Percentiles rank a stretch among this genome's conserved stretches.
phyloP scores from a whole-genome alignment of 1,140 invertebrate species.

The Zelostemma sp. region DNA sequence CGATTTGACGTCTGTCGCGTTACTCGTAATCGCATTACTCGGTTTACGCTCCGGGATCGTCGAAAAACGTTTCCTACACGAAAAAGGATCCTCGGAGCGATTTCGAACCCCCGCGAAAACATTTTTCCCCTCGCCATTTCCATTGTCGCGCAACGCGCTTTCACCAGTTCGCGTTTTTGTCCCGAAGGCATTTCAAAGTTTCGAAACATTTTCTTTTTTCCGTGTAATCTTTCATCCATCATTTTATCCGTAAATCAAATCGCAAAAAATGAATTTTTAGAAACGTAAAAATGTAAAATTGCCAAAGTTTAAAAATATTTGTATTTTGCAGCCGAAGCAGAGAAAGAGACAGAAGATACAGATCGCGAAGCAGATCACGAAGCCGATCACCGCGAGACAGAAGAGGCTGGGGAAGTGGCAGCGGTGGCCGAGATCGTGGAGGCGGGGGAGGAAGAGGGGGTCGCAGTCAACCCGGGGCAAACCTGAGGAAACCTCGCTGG shows the following conservation, averaged over 20 bases:
- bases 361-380: conserved; percentile 60
- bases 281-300: too few relatives aligned
- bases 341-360: conserved; percentile 63
- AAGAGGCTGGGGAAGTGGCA: conserved; percentile 64
- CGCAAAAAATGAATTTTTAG: too few relatives aligned
- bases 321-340: conserved; percentile 60
- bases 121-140: too few relatives aligned
- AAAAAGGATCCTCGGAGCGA: neutral
- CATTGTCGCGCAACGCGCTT: neutral
- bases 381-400: conserved; percentile 64
- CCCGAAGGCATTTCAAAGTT: neutral
- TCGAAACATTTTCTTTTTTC: too few relatives aligned
- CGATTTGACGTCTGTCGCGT: neutral
- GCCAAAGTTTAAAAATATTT: too few relatives aligned
- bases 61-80: neutral
- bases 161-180: neutral
- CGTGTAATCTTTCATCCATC: too few relatives aligned
- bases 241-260: too few relatives aligned
- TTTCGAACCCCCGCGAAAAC: too few relatives aligned
- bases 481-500: conserved; percentile 86
- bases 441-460: conserved; percentile 69
- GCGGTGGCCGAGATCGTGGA: conserved; percentile 68
- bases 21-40: conserved; percentile 4
- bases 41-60: neutral
- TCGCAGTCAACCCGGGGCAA: conserved; percentile 76